Percentiles rank a stretch among this genome's conserved stretches.
Evolutionary conservation across 2,888 invertebrate species (phyloP).

Genomic region (Stictocephala bisonia): DNA sequence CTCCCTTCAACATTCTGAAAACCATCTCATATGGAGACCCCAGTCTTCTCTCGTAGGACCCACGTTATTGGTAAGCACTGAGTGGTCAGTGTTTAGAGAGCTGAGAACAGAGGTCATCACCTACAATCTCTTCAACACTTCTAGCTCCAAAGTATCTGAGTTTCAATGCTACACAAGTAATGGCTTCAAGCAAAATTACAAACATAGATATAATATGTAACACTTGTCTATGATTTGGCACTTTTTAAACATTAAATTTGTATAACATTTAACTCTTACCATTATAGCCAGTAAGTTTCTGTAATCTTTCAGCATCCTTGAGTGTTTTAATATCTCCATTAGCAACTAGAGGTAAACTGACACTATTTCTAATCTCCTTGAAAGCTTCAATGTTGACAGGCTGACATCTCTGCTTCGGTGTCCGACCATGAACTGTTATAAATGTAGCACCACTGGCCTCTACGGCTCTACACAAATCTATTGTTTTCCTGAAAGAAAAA

Average conservation of each 20-base stretch:
- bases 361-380: slow-evolving; percentile 74
- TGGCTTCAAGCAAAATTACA: background rate
- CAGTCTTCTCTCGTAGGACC: too few species aligned
- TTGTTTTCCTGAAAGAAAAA: slow-evolving; percentile 70
- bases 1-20: too few species aligned
- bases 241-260: background rate
- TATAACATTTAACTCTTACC: slow-evolving; percentile 66
- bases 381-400: slow-evolving; percentile 78
- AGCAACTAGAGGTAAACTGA: slow-evolving; percentile 87
- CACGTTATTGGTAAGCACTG: too few species aligned
- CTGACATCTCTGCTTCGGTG: slow-evolving; percentile 81
- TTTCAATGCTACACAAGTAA: too few species aligned
- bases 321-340: slow-evolving; percentile 90
- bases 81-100: too few species aligned
- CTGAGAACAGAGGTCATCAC: too few species aligned
- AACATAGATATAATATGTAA: background rate
- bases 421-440: slow-evolving; percentile 92
- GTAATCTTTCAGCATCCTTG: slow-evolving; percentile 76
- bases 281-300: slow-evolving; percentile 75
- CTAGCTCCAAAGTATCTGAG: too few species aligned
- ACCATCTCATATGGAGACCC: too few species aligned
- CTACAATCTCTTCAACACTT: too few species aligned
- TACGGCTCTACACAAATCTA: slow-evolving; percentile 82
- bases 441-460: slow-evolving; percentile 91
- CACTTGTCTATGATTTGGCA: too few species aligned